phyloP scores from a whole-genome alignment of 2,797 vertebrate species.

The Rousettus madagascariensis region DNA sequence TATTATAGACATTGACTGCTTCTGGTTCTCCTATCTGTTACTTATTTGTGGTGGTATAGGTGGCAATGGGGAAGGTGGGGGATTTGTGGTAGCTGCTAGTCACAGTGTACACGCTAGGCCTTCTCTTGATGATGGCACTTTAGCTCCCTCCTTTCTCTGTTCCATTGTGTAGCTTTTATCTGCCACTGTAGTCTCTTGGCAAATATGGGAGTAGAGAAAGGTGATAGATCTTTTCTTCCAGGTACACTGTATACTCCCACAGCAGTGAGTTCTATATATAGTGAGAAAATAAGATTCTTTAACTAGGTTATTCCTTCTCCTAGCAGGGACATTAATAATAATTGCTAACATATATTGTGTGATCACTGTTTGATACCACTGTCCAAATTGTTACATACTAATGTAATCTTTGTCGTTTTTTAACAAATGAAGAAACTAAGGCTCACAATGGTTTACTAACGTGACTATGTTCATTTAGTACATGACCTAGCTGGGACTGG shows the following conservation, averaged over 20 bases:
- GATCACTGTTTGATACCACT: neutral
- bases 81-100: neutral
- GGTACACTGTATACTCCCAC: neutral
- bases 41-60: neutral
- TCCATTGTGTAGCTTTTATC: neutral
- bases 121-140: neutral
- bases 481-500: neutral
- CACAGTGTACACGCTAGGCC: neutral
- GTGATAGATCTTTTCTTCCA: neutral
- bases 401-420: conserved; percentile 21
- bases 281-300: neutral
- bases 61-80: neutral
- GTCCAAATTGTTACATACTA: neutral
- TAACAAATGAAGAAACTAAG: neutral
- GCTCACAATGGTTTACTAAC: neutral
- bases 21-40: neutral
- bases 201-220: neutral
- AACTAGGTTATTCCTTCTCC: neutral
- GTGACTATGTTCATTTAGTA: neutral
- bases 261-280: neutral
- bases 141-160: neutral
- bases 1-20: neutral
- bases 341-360: neutral
- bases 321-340: neutral
- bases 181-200: neutral